phyloP scores from a whole-genome alignment of 2,113 vertebrate species.

The Solea solea region DNA sequence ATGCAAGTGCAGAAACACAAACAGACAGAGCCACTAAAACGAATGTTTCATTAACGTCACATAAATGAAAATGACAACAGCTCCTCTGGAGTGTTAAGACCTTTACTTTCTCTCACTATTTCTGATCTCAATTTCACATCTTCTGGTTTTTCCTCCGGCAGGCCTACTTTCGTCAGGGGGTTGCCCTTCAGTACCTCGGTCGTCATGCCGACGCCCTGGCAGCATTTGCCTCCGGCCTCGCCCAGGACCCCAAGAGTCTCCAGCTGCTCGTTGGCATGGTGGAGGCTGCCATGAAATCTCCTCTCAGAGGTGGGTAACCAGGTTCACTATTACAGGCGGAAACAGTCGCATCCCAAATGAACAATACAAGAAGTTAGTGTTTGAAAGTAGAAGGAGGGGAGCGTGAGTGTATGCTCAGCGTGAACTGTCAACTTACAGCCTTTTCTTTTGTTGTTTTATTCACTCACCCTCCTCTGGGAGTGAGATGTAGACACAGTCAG shows the following conservation, averaged over 20 bases:
- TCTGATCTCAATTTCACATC: background rate
- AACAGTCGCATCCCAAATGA: background rate
- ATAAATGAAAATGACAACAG: too few relatives aligned
- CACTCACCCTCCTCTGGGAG: conserved; percentile 16
- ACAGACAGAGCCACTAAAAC: too few relatives aligned
- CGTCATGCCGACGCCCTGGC: conserved; percentile 97
- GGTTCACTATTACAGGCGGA: background rate
- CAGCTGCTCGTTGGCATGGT: conserved; percentile 98
- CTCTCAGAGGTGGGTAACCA: conserved; percentile 87
- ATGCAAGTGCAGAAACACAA: too few relatives aligned
- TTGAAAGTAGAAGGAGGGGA: conserved; percentile 8
- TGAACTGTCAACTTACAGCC: conserved; percentile 5
- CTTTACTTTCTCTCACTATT: background rate
- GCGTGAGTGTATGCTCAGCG: background rate
- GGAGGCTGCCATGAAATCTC: conserved; percentile 97
- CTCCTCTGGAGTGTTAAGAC: background rate
- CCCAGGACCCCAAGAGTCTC: conserved; percentile 97
- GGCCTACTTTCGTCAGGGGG: conserved; percentile 99
- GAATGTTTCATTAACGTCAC: too few relatives aligned
- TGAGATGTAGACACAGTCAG: background rate
- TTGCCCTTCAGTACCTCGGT: conserved; percentile 97
- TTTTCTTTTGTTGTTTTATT: conserved; percentile 44
- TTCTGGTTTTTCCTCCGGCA: conserved; percentile 51
- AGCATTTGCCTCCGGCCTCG: conserved; percentile 93
- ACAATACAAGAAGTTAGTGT: background rate